Conservation (phyloP, 2,888 invertebrate genomes). For the Andrena dorsata region DNA sequence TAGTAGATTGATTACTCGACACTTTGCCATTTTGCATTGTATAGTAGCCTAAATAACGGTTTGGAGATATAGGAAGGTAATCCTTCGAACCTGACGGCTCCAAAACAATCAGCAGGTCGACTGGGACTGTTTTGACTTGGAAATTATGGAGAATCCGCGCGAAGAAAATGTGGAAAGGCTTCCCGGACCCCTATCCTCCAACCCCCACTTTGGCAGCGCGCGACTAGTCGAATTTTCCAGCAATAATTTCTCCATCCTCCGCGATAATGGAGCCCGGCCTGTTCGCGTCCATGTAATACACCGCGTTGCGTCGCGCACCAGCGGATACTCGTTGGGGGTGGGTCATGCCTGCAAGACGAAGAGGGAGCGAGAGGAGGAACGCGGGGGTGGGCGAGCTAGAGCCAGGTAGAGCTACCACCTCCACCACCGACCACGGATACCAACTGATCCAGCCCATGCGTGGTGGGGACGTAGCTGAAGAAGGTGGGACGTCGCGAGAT, state of each 20-base stretch:
- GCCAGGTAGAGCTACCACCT: slow-evolving; percentile 51
- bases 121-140: no score
- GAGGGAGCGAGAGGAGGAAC: not conserved
- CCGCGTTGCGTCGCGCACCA: slow-evolving; percentile 3
- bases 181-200: not conserved
- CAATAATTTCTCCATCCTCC: slow-evolving; percentile 23
- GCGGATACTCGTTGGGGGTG: slow-evolving; percentile 15
- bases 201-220: not conserved
- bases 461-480: slow-evolving; percentile 49
- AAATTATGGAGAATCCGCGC: not conserved
- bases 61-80: no score
- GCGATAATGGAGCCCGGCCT: slow-evolving; percentile 15
- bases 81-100: not conserved
- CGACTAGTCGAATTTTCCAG: slow-evolving; percentile 6
- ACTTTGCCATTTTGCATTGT: no score
- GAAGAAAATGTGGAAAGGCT: not conserved
- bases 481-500: slow-evolving; percentile 62
- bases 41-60: no score
- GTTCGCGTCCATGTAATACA: slow-evolving; percentile 26
- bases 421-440: slow-evolving; percentile 36
- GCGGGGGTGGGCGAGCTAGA: slow-evolving; percentile 36
- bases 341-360: slow-evolving; percentile 4
- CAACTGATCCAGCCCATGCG: slow-evolving; percentile 59
- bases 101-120: not conserved
- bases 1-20: no score